Conservation (phyloP, 2,113 vertebrate genomes). For the Amia ocellicauda region DNA sequence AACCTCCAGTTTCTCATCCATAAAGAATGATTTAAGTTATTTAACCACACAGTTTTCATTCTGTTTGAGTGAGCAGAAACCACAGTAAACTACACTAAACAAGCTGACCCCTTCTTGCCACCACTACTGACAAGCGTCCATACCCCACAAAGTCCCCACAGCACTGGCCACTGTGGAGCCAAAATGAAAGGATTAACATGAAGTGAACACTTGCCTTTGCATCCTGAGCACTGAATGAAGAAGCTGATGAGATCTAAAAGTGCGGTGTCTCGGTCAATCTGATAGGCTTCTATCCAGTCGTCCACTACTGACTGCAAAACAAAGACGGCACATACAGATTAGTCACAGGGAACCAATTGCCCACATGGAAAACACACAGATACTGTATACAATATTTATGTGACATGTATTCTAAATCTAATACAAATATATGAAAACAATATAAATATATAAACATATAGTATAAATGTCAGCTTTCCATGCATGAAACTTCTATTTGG, state of each 20-base stretch:
- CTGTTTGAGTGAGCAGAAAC: too few relatives aligned
- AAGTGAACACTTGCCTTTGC: slow-evolving; percentile 68
- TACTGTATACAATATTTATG: neutral
- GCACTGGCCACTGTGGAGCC: too few relatives aligned
- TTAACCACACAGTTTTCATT: too few relatives aligned
- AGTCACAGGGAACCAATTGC: slow-evolving; percentile 2
- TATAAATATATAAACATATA: too few relatives aligned
- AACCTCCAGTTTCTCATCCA: too few relatives aligned
- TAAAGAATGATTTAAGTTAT: too few relatives aligned
- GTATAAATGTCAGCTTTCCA: neutral
- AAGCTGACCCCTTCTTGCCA: too few relatives aligned
- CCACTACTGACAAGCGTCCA: too few relatives aligned
- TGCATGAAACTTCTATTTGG: neutral
- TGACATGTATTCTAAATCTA: too few relatives aligned
- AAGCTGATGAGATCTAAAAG: slow-evolving; percentile 89
- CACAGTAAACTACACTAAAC: too few relatives aligned
- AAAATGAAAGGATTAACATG: neutral
- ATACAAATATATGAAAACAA: too few relatives aligned
- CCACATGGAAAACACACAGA: slow-evolving; percentile 13
- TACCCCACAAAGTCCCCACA: too few relatives aligned
- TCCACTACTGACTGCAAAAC: slow-evolving; percentile 76
- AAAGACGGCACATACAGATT: slow-evolving; percentile 17
- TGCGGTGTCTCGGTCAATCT: slow-evolving; percentile 73
- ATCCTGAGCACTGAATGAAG: slow-evolving; percentile 89
- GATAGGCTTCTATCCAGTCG: slow-evolving; percentile 84